phyloP scores from a whole-genome alignment of 92 coral and sea anemone species.

The Meandrina meandrites region DNA sequence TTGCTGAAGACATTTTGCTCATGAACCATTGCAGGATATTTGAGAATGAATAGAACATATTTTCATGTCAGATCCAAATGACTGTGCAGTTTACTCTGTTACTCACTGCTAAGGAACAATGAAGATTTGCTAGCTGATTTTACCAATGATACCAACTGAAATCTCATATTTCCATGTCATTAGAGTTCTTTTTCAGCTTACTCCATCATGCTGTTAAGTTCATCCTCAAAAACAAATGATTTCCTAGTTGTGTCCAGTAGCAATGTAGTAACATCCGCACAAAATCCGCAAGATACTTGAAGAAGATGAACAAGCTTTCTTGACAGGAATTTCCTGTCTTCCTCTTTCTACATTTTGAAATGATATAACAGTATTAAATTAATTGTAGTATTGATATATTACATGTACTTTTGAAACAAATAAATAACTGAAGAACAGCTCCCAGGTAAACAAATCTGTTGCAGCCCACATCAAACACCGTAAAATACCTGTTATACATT shows the following conservation, averaged over 20 bases:
- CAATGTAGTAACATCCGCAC: slow-evolving; percentile 72
- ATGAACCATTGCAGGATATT: too few species aligned
- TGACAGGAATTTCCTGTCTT: slow-evolving; percentile 71
- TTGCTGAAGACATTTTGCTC: too few species aligned
- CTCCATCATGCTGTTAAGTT: slow-evolving; percentile 20
- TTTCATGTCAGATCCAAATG: too few species aligned
- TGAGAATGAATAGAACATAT: too few species aligned
- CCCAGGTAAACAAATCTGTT: too few species aligned
- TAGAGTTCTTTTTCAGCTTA: background rate
- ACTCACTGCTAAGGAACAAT: too few species aligned
- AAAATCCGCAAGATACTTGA: slow-evolving; percentile 81
- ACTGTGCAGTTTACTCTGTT: too few species aligned
- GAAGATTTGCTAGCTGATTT: background rate
- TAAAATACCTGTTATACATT: too few species aligned
- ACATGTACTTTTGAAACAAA: background rate
- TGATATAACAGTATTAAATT: background rate
- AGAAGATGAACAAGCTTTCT: slow-evolving; percentile 72
- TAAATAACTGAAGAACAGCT: background rate
- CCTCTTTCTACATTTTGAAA: slow-evolving; percentile 55
- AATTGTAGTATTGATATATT: background rate
- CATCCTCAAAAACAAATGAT: slow-evolving; percentile 65
- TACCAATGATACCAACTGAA: background rate
- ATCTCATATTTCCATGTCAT: background rate
- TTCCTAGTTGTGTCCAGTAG: slow-evolving; percentile 74
- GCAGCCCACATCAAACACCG: too few species aligned